Conservation (phyloP, 1,140 invertebrate species). For the Microplitis mediator region DNA sequence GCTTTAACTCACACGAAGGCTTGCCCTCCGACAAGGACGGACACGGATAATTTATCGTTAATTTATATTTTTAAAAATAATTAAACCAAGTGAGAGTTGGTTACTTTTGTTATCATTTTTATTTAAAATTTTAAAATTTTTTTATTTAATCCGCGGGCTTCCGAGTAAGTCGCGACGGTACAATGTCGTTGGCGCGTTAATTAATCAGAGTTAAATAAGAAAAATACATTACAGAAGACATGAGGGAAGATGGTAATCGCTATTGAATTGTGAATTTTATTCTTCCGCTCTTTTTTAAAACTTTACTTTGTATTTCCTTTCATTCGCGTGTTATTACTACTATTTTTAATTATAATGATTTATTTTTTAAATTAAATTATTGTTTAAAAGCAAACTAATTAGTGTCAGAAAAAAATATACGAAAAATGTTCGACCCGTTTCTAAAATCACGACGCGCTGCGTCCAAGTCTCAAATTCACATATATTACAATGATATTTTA, state of each 20-base stretch:
- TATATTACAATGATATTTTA: not conserved
- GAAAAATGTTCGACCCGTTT: not conserved
- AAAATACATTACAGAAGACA: conserved; percentile 53
- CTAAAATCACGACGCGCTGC: not conserved
- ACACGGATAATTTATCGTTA: conserved; percentile 30
- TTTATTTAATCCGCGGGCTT: not conserved
- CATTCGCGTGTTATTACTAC: conserved; percentile 10
- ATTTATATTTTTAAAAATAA: conserved; percentile 7
- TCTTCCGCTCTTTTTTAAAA: not conserved
- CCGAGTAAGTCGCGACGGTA: conserved; percentile 9
- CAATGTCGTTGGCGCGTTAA: conserved; percentile 48
- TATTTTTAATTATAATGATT: not conserved
- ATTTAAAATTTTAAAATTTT: not conserved
- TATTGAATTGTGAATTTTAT: conserved; percentile 26
- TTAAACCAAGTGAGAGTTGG: conserved; percentile 2
- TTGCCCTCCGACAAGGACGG: conserved; percentile 10
- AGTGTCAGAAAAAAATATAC: conserved; percentile 5
- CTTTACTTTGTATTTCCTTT: not conserved
- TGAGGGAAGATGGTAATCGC: conserved; percentile 48
- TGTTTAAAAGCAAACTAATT: conserved; percentile 19
- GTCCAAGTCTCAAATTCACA: not conserved
- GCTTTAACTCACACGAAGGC: conserved; percentile 10
- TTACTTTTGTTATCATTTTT: not conserved
- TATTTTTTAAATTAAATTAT: not conserved
- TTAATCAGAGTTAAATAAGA: conserved; percentile 54